A percentile compares a stretch with the other conserved stretches of the same genome.
phyloP scores from a whole-genome alignment of 2,797 vertebrate species.

The Sebastes iracundus region DNA sequence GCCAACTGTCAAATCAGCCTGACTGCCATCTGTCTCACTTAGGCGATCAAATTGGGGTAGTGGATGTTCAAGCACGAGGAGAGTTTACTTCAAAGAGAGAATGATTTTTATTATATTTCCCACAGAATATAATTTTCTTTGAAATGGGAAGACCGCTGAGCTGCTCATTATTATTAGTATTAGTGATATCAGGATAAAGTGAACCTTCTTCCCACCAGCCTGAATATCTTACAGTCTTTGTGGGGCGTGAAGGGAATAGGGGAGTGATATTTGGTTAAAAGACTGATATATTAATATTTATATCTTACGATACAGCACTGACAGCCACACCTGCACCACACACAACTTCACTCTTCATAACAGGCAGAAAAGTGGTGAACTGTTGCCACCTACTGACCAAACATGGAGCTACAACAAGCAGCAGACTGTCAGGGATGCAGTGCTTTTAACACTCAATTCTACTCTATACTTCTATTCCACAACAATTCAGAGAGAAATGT shows the following conservation, averaged over 20 bases:
- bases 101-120: neutral
- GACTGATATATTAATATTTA: neutral
- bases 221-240: neutral
- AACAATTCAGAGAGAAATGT: neutral
- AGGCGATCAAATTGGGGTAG: neutral
- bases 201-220: neutral
- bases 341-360: accelerated
- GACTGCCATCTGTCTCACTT: constrained; percentile 49
- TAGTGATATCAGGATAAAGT: neutral
- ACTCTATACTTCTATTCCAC: too few species aligned
- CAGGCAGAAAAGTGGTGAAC: constrained; percentile 8
- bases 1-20: constrained; percentile 24
- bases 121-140: neutral
- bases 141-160: neutral
- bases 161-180: neutral
- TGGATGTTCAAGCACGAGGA: neutral
- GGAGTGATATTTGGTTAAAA: neutral
- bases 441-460: neutral
- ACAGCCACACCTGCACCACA: neutral
- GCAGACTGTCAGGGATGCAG: neutral
- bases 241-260: neutral
- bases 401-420: neutral
- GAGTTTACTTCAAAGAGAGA: neutral
- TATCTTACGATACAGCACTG: neutral
- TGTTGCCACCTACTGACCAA: constrained; percentile 56